Base-by-base conservation (phyloP, 2,888 invertebrate genomes). In the Syrista parreyssii region DNA sequence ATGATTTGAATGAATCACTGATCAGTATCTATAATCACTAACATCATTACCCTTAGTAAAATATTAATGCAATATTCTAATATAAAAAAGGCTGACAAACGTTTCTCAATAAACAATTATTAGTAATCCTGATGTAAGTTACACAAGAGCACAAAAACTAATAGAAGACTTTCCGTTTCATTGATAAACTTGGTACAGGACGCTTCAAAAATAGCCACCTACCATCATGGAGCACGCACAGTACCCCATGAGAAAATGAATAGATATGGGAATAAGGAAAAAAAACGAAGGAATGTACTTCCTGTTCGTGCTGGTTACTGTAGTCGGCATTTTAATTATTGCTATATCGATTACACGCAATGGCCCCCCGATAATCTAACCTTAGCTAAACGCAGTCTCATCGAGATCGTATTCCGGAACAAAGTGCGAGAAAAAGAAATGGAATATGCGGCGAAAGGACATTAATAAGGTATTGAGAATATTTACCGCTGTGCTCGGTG, bases 401-500 rank as follows among this genome's bases (percentile, higher is more conserved):
- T 55, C 23, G 23, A 55, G 55, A 55, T 55, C 55, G 55, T 55
- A 55, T 55, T 55, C 55, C 55, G 75, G 23, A 74, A 55, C 55
- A 31, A 68, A 23, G 34, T 33, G 23, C 55, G 23, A 30, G 35
- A 31, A 33, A 36, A 68, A 73, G 23, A 31, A 55, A 71, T 30
- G 68, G 76, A 31, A 76, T 68, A 31, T 68, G 31, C 75, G 34
- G 35, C 30, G 32, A 34, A 36, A 55, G 55, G 55, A 23, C 55
- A 55, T 23, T 55, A 55, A 55, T 23, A 55, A 23, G 23, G 55
- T 9, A 55, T 35, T 30, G 31, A 23, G 31, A 77, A 34, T n/a
- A 94, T 96, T 95, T 93, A 98, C 98, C 98, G 92, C 96, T 97
- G 92, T 98, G 98, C 93, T 98, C 98, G 69, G 97, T 97, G 93